Conservation (phyloP, 2,888 invertebrate genomes). For the Eristalinus aeneus region DNA sequence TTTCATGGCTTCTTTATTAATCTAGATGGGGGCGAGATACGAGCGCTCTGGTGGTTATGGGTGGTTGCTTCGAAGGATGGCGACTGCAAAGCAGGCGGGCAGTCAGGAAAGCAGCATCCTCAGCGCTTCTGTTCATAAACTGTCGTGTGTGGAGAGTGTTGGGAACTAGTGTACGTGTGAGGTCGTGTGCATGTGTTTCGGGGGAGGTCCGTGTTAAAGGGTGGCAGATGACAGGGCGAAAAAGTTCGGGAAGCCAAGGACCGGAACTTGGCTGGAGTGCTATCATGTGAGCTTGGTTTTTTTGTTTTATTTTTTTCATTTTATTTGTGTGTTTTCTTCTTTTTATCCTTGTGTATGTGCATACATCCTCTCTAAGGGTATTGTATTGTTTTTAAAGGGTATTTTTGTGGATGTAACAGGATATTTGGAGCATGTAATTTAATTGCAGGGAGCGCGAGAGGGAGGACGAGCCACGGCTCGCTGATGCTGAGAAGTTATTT, state of each 20-base stretch:
- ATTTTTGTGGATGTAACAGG: constrained; percentile 67
- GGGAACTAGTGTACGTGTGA: constrained; percentile 12
- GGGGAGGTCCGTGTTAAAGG: constrained; percentile 16
- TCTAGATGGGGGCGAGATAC: constrained; percentile 46
- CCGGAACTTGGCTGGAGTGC: constrained; percentile 67
- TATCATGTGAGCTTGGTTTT: constrained; percentile 60
- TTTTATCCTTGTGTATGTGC: not conserved
- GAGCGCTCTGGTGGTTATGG: constrained; percentile 17
- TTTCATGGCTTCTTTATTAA: constrained; percentile 68
- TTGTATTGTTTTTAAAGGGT: constrained; percentile 59
- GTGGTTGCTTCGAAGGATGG: constrained; percentile 30
- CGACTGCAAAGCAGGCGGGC: not conserved
- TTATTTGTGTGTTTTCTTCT: not conserved
- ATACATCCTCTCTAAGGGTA: not conserved
- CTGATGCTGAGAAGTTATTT: constrained; percentile 3
- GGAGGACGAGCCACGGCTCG: not conserved
- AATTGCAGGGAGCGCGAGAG: constrained; percentile 56
- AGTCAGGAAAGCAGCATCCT: constrained; percentile 2
- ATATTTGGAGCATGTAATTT: constrained; percentile 71
- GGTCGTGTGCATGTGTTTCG: not conserved
- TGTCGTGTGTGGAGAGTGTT: constrained; percentile 40
- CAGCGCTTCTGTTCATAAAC: constrained; percentile 52
- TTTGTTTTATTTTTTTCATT: constrained; percentile 46
- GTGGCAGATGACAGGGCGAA: constrained; percentile 53
- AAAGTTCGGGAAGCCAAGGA: constrained; percentile 68